phyloP scores from a whole-genome alignment of 2,113 vertebrate species.

The Eonycteris spelaea region DNA sequence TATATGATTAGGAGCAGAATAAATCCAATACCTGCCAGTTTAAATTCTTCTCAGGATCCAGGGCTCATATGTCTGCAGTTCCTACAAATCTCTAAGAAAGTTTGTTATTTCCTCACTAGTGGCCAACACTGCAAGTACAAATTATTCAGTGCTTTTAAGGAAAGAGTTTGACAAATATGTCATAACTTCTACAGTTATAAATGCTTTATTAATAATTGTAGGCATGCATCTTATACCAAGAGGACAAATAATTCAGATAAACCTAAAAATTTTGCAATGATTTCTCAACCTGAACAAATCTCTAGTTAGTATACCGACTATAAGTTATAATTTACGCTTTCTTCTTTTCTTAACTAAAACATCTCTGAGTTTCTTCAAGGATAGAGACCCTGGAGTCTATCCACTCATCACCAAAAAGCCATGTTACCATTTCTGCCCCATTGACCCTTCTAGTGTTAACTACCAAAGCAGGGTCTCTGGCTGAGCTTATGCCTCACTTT shows the following conservation, averaged over 20 bases:
- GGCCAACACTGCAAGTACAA: background rate
- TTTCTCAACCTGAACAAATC: background rate
- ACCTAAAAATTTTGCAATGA: background rate
- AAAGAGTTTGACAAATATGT: background rate
- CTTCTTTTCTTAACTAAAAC: background rate
- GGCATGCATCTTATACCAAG: background rate
- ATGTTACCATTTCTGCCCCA: background rate
- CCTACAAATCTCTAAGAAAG: background rate
- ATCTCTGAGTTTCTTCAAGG: background rate
- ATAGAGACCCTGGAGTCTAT: background rate
- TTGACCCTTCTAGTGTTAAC: background rate
- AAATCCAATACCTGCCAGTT: background rate
- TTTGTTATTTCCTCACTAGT: background rate
- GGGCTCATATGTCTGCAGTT: background rate
- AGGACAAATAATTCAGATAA: background rate
- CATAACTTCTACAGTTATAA: background rate
- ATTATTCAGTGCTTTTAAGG: background rate
- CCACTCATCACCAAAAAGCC: background rate
- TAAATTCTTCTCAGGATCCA: background rate
- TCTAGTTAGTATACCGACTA: background rate
- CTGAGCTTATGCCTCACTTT: background rate
- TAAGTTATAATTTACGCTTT: background rate
- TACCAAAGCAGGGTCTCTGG: accelerated
- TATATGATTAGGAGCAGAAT: background rate
- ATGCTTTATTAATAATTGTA: background rate